Evolutionary conservation across 2,888 invertebrate genomes (phyloP).

Genomic region (Formica aserva): DNA sequence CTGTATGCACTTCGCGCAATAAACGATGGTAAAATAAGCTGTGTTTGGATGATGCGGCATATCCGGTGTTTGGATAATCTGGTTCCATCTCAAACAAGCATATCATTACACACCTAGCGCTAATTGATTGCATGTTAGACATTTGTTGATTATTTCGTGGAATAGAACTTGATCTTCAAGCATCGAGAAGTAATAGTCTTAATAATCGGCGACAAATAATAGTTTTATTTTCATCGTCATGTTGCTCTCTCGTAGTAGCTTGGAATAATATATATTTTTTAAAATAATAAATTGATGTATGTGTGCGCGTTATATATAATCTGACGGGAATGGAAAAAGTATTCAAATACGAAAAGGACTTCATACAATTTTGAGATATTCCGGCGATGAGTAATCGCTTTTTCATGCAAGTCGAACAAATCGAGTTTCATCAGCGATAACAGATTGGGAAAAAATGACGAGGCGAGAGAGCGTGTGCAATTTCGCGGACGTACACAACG

Average conservation of each 20-base stretch:
- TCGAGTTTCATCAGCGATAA: conserved; percentile 39
- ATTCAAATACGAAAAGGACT: neutral
- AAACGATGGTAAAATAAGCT: conserved; percentile 39
- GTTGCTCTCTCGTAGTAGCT: neutral
- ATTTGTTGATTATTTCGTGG: conserved; percentile 21
- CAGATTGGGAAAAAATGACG: neutral
- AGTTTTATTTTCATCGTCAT: neutral
- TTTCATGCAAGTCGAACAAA: neutral
- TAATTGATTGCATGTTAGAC: neutral
- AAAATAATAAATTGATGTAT: neutral
- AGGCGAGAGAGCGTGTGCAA: conserved; percentile 4
- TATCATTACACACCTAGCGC: conserved; percentile 6
- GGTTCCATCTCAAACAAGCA: conserved; percentile 20
- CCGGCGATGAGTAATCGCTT: neutral
- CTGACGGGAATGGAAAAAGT: neutral
- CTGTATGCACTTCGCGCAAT: conserved; percentile 5
- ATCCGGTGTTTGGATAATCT: conserved; percentile 49
- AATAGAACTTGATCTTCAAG: conserved; percentile 9
- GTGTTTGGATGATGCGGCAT: conserved; percentile 15
- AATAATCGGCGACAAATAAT: neutral
- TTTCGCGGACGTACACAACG: conserved; percentile 25
- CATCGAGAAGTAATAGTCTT: neutral
- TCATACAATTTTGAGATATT: conserved; percentile 6
- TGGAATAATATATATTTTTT: conserved; percentile 13
- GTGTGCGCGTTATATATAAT: neutral